A percentile compares a stretch with the other conserved stretches of the same genome.
Conservation (phyloP, 2,797 vertebrate species). For the Taeniopygia guttata region DNA sequence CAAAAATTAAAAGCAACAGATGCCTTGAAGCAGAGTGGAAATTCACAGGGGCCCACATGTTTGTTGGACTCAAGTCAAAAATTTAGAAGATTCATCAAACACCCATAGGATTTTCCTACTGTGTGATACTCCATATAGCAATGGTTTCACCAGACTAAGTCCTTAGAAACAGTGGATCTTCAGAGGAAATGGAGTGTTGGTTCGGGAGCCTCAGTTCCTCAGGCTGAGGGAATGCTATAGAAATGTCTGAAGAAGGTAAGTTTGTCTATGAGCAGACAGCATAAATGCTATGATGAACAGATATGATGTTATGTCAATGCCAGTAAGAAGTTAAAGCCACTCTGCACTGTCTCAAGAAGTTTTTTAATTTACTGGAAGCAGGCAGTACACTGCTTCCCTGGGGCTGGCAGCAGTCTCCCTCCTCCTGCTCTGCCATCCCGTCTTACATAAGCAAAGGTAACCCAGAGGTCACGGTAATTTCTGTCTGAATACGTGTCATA, state of each 20-base stretch:
- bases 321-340: not conserved
- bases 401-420: not conserved
- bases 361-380: not conserved
- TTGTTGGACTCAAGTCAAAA: not conserved
- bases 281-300: not conserved
- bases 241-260: not conserved
- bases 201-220: not conserved
- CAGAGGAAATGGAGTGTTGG: not conserved
- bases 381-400: not conserved
- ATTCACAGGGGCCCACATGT: not conserved
- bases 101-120: not conserved
- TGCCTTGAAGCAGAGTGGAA: not conserved
- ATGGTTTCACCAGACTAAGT: not conserved
- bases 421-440: not conserved
- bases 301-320: not conserved
- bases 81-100: not conserved
- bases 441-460: slow-evolving; percentile 34
- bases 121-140: not conserved
- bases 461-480: not conserved
- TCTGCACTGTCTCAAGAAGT: not conserved
- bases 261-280: not conserved
- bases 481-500: not conserved
- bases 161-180: not conserved
- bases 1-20: not conserved
- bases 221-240: not conserved